Percentiles rank a stretch among this genome's conserved stretches.
Conservation (phyloP, 2,888 invertebrate species). For the Drosophila lacicola region DNA sequence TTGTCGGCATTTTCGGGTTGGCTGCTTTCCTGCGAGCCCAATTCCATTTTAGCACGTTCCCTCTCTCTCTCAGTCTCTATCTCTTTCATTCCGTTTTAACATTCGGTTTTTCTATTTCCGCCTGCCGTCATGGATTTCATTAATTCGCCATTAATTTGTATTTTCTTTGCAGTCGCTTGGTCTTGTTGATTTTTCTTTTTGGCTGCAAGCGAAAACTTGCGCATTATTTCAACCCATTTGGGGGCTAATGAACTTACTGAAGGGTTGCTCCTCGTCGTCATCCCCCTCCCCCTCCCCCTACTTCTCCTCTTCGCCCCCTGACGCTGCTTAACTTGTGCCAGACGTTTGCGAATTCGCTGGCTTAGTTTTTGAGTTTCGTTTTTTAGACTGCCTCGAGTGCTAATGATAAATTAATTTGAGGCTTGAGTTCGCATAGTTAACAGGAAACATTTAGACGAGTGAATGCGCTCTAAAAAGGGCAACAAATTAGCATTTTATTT, state of each 20-base stretch:
- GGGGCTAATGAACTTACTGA: constrained; percentile 75
- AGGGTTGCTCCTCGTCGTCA: constrained; percentile 48
- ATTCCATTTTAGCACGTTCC: constrained; percentile 17
- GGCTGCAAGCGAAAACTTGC: constrained; percentile 51
- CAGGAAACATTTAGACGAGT: constrained; percentile 14
- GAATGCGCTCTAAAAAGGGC: constrained; percentile 35
- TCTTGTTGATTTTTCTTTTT: constrained; percentile 69
- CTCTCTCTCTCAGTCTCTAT: constrained; percentile 4
- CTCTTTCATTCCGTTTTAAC: constrained; percentile 31
- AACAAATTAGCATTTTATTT: constrained; percentile 21
- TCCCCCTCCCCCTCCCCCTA: background rate
- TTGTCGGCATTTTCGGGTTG: constrained; percentile 69
- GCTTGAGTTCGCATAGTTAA: constrained; percentile 30
- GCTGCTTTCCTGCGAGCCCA: constrained; percentile 48
- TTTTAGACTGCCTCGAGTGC: constrained; percentile 52
- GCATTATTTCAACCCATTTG: constrained; percentile 79
- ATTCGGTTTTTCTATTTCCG: constrained; percentile 25
- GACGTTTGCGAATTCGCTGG: constrained; percentile 54
- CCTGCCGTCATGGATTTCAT: constrained; percentile 69
- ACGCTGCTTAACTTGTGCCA: constrained; percentile 41
- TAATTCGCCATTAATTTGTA: constrained; percentile 80
- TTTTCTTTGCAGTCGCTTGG: constrained; percentile 71
- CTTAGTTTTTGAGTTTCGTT: constrained; percentile 65
- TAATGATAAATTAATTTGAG: constrained; percentile 69
- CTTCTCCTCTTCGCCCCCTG: background rate